Evolutionary conservation across 2,797 vertebrate genomes (phyloP), one percentile per base, ranked within the genome.

Genomic region (Tympanoctomys barrerae): DNA sequence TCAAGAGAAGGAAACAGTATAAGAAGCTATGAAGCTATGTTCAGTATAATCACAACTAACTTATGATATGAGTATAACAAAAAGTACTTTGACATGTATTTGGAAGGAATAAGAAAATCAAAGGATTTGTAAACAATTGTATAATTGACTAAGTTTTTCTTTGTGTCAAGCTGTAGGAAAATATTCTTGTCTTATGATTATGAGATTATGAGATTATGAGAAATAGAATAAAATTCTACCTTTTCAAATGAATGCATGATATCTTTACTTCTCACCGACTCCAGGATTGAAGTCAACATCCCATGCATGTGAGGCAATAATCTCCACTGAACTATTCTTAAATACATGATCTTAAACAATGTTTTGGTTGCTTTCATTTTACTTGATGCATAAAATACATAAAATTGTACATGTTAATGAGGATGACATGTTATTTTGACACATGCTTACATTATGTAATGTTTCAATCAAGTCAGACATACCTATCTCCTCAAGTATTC

Each of bases 31-130:
- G 49, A 97, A 81, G 7, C 13, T 10, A 49, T 64, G 54, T 1
- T 4, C 83, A 89, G 89, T 78, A 46, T 87, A 59, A 89, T 92
- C 61, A 71, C 1, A 49, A 46, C 52, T 24, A 90, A 68, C 4
- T 26, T 92, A 66, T 94, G 8, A n/a, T n/a, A 87, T 84, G 2
- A 79, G 64, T 31, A 42, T 79, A 88, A 59, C 5, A 57, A 46
- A 68, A 52, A 42, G 33, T 9, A 80, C 24, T n/a, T 46, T 12
- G 42, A 19, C 11, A 0, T 21, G 36, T 66, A 36, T 90, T 77
- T 70, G 80, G 79, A 96, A 68, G 6, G 84, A 31, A 66, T 83
- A 42, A 66, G 12, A 46, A 83, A 89, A 87, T 46, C 49, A 90
- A 87, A 81, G 14, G 22, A n/a, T 84, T 24, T 64, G 19, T 81